Percentiles rank a stretch among this genome's conserved stretches.
Evolutionary conservation across 2,888 invertebrate species (phyloP).

Genomic region (Eutolmus rufibarbis): DNA sequence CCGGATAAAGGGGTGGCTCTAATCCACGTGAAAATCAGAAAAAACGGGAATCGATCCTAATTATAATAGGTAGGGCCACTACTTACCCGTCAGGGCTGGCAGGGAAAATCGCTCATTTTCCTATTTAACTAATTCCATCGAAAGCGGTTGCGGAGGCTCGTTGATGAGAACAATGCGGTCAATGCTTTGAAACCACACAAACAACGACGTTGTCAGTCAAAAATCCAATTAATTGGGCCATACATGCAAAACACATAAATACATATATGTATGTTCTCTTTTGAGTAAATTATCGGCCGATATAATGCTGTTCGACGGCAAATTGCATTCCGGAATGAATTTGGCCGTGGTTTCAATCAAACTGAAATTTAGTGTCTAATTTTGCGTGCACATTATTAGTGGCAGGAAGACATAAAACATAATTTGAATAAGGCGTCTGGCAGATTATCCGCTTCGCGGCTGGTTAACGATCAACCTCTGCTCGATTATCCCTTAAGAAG

Average conservation of each 20-base stretch:
- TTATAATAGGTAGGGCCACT: not conserved
- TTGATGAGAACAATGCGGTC: constrained; percentile 69
- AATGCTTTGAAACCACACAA: constrained; percentile 65
- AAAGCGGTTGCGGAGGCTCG: constrained; percentile 65
- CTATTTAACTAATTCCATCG: constrained; percentile 73
- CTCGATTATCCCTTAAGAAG: constrained; percentile 61
- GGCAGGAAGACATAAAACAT: constrained; percentile 44
- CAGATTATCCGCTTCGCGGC: not conserved
- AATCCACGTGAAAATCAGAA: not conserved
- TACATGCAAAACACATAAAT: constrained; percentile 65
- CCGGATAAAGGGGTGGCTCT: not conserved
- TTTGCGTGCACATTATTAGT: constrained; percentile 70
- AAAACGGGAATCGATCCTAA: not conserved
- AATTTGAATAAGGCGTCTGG: not conserved
- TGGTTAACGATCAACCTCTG: constrained; percentile 55
- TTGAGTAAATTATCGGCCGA: constrained; percentile 66
- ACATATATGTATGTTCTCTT: constrained; percentile 60
- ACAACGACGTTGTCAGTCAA: constrained; percentile 57
- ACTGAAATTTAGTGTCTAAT: constrained; percentile 75
- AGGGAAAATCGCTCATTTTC: constrained; percentile 74
- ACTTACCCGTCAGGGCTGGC: constrained; percentile 73
- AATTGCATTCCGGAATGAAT: constrained; percentile 67
- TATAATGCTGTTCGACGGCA: constrained; percentile 67
- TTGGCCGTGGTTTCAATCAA: constrained; percentile 77
- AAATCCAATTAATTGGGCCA: constrained; percentile 54